Evolutionary conservation across 2,888 invertebrate species (phyloP).

Genomic region (Branchellion lobata): DNA sequence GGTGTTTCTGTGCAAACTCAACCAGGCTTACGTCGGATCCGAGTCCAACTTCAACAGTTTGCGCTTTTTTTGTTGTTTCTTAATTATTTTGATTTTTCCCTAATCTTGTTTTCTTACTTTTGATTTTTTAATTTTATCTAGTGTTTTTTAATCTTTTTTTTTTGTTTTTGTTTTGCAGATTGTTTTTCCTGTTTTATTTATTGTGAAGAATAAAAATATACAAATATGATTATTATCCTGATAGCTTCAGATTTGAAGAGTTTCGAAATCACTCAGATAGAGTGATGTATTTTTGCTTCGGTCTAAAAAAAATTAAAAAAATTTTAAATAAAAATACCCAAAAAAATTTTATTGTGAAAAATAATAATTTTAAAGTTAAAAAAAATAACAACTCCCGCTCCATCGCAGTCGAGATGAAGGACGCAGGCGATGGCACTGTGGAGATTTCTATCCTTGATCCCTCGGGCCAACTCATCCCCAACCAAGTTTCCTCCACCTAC

Average conservation of each 20-base stretch:
- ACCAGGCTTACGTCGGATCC: constrained; percentile 46
- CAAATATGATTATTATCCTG: too few relatives aligned
- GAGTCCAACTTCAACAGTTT: constrained; percentile 50
- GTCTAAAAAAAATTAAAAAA: too few relatives aligned
- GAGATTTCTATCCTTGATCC: constrained; percentile 92
- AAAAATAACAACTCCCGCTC: neutral
- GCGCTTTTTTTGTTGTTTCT: neutral
- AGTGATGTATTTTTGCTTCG: too few relatives aligned
- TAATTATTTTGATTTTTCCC: neutral
- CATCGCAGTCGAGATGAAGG: constrained; percentile 82
- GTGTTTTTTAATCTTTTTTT: too few relatives aligned
- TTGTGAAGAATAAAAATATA: too few relatives aligned
- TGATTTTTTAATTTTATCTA: too few relatives aligned
- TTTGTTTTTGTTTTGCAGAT: too few relatives aligned
- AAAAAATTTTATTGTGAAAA: neutral
- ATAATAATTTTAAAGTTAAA: too few relatives aligned
- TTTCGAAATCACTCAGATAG: too few relatives aligned
- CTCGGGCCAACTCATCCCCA: constrained; percentile 96
- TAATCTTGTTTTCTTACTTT: neutral
- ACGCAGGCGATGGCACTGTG: constrained; percentile 93
- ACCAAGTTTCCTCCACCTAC: constrained; percentile 95
- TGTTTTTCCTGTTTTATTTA: too few relatives aligned
- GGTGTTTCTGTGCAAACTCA: constrained; percentile 67
- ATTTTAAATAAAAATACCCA: too few relatives aligned
- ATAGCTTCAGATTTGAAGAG: too few relatives aligned